These are phyloP conservation scores for Tyrannus savana DNA, from an alignment of 2,113 vertebrate species.

Conservation along the genomic window DNA sequence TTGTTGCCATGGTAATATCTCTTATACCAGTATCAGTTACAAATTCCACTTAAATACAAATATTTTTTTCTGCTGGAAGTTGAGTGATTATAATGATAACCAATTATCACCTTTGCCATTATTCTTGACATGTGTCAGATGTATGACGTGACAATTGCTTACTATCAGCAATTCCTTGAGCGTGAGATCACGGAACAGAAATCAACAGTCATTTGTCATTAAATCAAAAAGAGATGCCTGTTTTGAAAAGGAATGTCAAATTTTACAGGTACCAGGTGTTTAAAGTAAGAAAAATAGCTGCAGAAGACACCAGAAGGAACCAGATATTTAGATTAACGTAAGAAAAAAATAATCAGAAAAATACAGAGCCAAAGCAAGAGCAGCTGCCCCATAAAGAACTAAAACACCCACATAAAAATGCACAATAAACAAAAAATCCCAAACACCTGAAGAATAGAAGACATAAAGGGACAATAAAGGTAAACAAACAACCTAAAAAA, in stretches of 20 bases:
- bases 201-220: background rate
- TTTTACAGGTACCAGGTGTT: background rate
- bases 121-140: background rate
- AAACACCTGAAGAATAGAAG: background rate
- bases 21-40: background rate
- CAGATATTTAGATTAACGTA: background rate
- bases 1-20: background rate
- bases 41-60: background rate
- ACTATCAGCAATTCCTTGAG: background rate
- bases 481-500: rapidly evolving
- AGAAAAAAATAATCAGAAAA: background rate
- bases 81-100: background rate
- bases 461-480: background rate
- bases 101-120: background rate
- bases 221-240: background rate
- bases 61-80: background rate
- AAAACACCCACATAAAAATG: background rate
- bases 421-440: background rate
- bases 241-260: background rate
- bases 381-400: background rate
- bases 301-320: background rate
- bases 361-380: background rate
- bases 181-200: background rate
- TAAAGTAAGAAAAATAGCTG: background rate
- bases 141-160: background rate